Conservation (phyloP, 1,140 invertebrate species). For the Zelostemma sp. region DNA sequence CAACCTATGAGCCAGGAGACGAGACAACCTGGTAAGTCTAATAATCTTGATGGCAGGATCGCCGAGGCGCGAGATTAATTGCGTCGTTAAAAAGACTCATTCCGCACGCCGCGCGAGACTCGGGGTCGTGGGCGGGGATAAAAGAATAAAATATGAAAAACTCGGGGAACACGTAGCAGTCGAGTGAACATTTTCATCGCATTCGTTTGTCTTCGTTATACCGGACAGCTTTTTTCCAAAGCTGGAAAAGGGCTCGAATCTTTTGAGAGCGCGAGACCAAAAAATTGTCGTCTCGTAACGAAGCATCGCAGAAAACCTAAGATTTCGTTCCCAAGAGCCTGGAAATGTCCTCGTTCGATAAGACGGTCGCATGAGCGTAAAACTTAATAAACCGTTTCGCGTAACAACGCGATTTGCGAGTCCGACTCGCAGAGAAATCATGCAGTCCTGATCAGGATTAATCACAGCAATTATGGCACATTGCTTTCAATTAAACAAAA, state of each 20-base stretch:
- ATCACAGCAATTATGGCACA: too few species aligned
- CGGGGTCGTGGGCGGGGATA: not conserved
- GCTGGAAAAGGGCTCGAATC: not conserved
- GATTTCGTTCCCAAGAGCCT: not conserved
- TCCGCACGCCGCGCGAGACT: slow-evolving; percentile 22
- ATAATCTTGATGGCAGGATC: slow-evolving; percentile 38
- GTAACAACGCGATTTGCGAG: not conserved
- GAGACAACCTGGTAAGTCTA: slow-evolving; percentile 21
- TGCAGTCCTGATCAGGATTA: too few species aligned
- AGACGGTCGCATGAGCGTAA: not conserved
- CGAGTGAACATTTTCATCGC: not conserved
- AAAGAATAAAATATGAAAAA: slow-evolving; percentile 1
- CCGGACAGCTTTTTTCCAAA: not conserved
- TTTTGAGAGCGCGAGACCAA: not conserved
- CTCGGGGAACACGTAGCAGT: not conserved
- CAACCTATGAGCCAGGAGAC: slow-evolving; percentile 5
- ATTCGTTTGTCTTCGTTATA: slow-evolving; percentile 1
- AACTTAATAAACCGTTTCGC: not conserved
- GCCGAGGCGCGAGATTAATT: slow-evolving; percentile 38
- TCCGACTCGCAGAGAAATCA: too few species aligned
- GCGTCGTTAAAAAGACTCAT: slow-evolving; percentile 44
- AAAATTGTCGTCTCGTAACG: too few species aligned
- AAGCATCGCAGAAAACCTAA: not conserved
- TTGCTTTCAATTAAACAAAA: too few species aligned
- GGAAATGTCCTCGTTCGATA: not conserved